Evolutionary conservation across 1,140 invertebrate genomes (phyloP).

Genomic region (Brachionus manjavacas): DNA sequence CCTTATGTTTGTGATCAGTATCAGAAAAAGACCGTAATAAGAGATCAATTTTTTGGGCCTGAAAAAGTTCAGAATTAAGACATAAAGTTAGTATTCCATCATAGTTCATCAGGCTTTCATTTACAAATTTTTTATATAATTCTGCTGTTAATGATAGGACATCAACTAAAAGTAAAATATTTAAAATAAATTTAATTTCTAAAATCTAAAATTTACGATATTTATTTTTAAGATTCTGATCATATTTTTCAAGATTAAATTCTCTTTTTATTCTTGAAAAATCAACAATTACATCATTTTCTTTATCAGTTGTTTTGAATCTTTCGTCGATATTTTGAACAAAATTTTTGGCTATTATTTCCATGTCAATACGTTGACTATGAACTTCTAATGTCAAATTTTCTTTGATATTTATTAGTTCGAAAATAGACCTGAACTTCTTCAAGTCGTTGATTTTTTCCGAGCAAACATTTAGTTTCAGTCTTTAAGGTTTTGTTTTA

Average conservation of each 20-base stretch:
- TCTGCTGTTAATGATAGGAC: not conserved
- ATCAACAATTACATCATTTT: not conserved
- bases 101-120: not conserved
- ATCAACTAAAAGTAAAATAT: conserved; percentile 1
- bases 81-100: not conserved
- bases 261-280: not conserved
- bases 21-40: not conserved
- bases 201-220: not conserved
- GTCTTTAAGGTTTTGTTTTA: not conserved
- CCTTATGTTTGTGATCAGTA: not conserved
- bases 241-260: not conserved
- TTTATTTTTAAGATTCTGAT: not conserved
- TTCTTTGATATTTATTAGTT: not conserved
- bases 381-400: not conserved
- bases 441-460: not conserved
- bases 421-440: not conserved
- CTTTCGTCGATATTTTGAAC: not conserved
- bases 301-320: not conserved
- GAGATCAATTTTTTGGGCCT: conserved; percentile 29
- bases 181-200: not conserved
- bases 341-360: not conserved
- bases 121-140: not conserved
- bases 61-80: conserved; percentile 17
- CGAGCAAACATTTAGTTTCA: not conserved
- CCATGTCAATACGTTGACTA: not conserved